These are phyloP conservation scores for Carcina quercana DNA, from an alignment of 2,888 invertebrate genomes.

Conservation along the genomic window DNA sequence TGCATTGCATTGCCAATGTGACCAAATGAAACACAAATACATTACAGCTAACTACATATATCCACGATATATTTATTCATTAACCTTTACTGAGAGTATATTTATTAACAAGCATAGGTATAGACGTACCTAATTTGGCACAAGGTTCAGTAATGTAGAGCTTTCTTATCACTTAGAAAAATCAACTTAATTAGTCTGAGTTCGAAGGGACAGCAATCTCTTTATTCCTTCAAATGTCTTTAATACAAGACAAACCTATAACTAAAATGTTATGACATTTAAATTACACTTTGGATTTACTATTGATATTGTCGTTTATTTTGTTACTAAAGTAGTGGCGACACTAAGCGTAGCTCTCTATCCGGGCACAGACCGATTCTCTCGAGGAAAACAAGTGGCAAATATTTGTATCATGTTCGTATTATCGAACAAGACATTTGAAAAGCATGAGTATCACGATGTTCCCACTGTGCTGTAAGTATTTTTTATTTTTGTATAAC, in stretches of 20 bases:
- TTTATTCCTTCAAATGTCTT: too few relatives aligned
- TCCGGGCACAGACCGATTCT: too few relatives aligned
- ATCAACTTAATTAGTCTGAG: constrained; percentile 1
- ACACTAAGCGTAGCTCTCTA: too few relatives aligned
- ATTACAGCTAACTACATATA: constrained; percentile 67
- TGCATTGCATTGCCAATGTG: constrained; percentile 55
- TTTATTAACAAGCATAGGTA: constrained; percentile 42
- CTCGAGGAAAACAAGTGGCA: too few relatives aligned
- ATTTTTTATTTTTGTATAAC: too few relatives aligned
- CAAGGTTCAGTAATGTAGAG: constrained; percentile 33
- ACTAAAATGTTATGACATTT: constrained; percentile 14
- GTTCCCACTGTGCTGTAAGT: too few relatives aligned
- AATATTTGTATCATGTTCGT: too few relatives aligned
- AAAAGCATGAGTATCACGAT: too few relatives aligned
- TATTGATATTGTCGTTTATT: constrained; percentile 29
- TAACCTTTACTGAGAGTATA: constrained; percentile 40
- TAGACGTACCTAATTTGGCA: constrained; percentile 62
- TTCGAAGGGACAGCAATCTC: background rate
- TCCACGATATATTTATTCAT: constrained; percentile 54
- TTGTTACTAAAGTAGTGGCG: constrained; percentile 29
- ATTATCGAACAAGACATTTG: too few relatives aligned
- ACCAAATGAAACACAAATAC: constrained; percentile 56
- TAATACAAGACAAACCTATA: too few relatives aligned
- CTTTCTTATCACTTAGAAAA: too few relatives aligned
- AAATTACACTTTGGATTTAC: constrained; percentile 17